Evolutionary conservation across 1,140 invertebrate species (phyloP).

Genomic region (Drosophila athabasca): DNA sequence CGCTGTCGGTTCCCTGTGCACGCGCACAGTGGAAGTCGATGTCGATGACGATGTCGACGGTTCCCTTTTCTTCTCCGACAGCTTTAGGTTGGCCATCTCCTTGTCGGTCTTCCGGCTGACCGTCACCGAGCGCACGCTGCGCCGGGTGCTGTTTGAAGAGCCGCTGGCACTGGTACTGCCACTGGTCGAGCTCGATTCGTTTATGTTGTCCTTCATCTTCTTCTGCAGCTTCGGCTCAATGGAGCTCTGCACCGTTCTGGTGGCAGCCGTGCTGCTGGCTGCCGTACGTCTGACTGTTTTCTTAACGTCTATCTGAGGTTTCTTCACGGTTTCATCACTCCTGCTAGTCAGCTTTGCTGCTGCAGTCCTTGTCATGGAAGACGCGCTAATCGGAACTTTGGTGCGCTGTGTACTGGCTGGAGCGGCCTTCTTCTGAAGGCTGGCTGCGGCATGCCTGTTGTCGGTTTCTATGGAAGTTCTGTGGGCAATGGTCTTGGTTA

Average conservation of each 20-base stretch:
- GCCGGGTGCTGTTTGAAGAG: conserved; percentile 70
- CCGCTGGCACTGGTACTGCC: conserved; percentile 70
- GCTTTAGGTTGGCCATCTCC: conserved; percentile 65
- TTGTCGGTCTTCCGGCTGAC: conserved; percentile 70
- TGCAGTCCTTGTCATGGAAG: conserved; percentile 68
- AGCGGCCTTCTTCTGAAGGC: conserved; percentile 48
- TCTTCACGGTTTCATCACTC: conserved; percentile 75
- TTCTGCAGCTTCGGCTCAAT: conserved; percentile 73
- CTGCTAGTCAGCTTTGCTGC: conserved; percentile 58
- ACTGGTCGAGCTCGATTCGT: conserved; percentile 69
- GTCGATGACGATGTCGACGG: conserved; percentile 2
- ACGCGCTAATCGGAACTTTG: conserved; percentile 75
- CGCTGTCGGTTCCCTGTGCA: conserved; percentile 66
- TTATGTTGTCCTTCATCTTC: conserved; percentile 73
- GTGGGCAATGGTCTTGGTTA: conserved; percentile 67
- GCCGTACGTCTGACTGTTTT: conserved; percentile 49
- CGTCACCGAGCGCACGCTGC: conserved; percentile 67
- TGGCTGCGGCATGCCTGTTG: conserved; percentile 44
- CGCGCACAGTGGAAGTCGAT: conserved; percentile 63
- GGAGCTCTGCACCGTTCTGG: conserved; percentile 36
- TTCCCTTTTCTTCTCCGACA: conserved; percentile 48
- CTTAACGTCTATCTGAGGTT: conserved; percentile 77
- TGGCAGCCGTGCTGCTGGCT: conserved; percentile 29
- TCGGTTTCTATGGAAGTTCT: conserved; percentile 78
- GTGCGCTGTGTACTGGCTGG: conserved; percentile 60